Conservation (phyloP, 2,797 vertebrate species). For the Hephaestus fuliginosus region DNA sequence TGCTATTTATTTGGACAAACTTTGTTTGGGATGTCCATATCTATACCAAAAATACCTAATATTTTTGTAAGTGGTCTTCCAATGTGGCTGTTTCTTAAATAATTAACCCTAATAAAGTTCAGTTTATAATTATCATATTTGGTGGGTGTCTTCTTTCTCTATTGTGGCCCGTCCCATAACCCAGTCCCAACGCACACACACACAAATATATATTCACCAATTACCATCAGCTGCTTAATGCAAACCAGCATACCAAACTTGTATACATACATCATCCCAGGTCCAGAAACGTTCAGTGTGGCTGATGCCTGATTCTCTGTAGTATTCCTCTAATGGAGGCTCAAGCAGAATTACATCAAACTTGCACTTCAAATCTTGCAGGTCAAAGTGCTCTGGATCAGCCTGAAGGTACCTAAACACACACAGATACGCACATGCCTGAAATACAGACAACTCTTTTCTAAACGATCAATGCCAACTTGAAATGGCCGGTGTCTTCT, state of each 20-base stretch:
- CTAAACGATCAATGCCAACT: neutral
- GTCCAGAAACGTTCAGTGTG: slow-evolving; percentile 97
- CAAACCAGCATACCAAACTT: slow-evolving; percentile 8
- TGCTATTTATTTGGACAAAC: neutral
- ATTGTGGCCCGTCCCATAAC: neutral
- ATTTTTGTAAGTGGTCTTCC: neutral
- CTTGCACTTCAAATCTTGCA: slow-evolving; percentile 94
- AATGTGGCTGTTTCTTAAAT: neutral
- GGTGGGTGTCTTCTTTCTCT: neutral
- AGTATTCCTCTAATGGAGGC: slow-evolving; percentile 96
- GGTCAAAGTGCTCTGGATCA: slow-evolving; percentile 94
- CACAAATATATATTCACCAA: neutral
- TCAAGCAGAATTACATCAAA: slow-evolving; percentile 98
- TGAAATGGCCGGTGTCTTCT: neutral
- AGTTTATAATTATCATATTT: neutral
- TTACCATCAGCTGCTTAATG: neutral
- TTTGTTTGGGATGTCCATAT: neutral
- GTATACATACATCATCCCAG: slow-evolving; percentile 92
- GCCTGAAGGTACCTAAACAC: slow-evolving; percentile 95
- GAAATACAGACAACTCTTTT: neutral
- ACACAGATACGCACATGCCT: slow-evolving; percentile 26
- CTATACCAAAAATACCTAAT: neutral
- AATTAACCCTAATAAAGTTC: neutral
- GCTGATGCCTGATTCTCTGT: slow-evolving; percentile 96
- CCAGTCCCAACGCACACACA: no score